Conservation (phyloP, 1,140 invertebrate genomes). For the Apis laboriosa region DNA sequence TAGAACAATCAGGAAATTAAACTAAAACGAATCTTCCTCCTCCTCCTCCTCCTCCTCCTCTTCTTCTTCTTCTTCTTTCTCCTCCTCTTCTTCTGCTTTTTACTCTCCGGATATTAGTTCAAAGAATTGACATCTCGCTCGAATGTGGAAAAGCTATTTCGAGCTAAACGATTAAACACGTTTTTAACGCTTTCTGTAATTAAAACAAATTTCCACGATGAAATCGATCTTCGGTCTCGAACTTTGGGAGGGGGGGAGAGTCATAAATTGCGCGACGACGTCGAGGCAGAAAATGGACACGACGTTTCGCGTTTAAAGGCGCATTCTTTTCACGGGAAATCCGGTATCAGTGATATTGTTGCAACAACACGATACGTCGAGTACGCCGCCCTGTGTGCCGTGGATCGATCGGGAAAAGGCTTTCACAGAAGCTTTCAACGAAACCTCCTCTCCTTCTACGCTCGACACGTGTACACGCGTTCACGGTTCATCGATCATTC, state of each 20-base stretch:
- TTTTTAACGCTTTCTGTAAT: no score
- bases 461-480: neutral
- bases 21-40: neutral
- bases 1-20: neutral
- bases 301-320: no score
- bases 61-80: neutral
- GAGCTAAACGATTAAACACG: no score
- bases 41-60: no score
- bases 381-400: neutral
- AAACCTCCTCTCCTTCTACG: neutral
- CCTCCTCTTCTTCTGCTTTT: neutral
- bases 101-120: neutral
- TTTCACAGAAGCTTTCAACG: conserved; percentile 33
- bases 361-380: neutral
- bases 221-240: no score
- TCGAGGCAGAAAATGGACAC: neutral
- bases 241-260: no score
- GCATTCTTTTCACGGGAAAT: neutral
- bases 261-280: no score
- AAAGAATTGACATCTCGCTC: neutral
- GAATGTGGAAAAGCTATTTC: neutral
- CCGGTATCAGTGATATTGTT: neutral
- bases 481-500: neutral
- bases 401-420: conserved; percentile 8
- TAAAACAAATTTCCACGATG: no score